Evolutionary conservation across 2,797 vertebrate species (phyloP).

Genomic region (Semaprochilodus insignis): DNA sequence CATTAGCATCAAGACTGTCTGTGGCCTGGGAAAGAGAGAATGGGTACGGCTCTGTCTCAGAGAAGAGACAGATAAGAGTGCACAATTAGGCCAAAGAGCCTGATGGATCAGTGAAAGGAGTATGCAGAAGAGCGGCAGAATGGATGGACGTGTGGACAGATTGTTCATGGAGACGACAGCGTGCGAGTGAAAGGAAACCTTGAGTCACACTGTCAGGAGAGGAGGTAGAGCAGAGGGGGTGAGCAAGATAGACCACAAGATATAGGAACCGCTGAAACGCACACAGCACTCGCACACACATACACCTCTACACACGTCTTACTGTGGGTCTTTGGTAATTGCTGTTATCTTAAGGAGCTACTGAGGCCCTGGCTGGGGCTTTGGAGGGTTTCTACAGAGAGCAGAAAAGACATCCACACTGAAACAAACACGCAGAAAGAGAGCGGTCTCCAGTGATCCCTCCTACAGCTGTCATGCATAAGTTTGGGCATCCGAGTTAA

Average conservation of each 20-base stretch:
- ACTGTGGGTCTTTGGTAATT: slow-evolving; percentile 73
- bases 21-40: slow-evolving; percentile 12
- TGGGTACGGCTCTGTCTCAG: not conserved
- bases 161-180: slow-evolving; percentile 25
- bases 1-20: not conserved
- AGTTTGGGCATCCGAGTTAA: no score
- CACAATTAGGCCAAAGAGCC: slow-evolving; percentile 15
- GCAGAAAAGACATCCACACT: slow-evolving; percentile 30
- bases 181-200: slow-evolving; percentile 26
- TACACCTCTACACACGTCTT: slow-evolving; percentile 64
- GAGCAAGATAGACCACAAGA: slow-evolving; percentile 42
- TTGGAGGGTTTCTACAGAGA: slow-evolving; percentile 9
- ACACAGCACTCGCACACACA: slow-evolving; percentile 44
- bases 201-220: slow-evolving; percentile 25
- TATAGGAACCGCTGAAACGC: slow-evolving; percentile 44
- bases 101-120: slow-evolving; percentile 14
- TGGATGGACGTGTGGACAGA: not conserved
- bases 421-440: slow-evolving; percentile 53
- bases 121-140: slow-evolving; percentile 20
- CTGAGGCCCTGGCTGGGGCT: slow-evolving; percentile 17
- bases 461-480: slow-evolving; percentile 47
- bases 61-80: slow-evolving; percentile 21
- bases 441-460: slow-evolving; percentile 50
- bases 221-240: not conserved
- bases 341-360: slow-evolving; percentile 65